Evolutionary conservation across 2,797 vertebrate species (phyloP), one percentile per base, ranked within the genome.

Genomic region (Trichosurus vulpecula): DNA sequence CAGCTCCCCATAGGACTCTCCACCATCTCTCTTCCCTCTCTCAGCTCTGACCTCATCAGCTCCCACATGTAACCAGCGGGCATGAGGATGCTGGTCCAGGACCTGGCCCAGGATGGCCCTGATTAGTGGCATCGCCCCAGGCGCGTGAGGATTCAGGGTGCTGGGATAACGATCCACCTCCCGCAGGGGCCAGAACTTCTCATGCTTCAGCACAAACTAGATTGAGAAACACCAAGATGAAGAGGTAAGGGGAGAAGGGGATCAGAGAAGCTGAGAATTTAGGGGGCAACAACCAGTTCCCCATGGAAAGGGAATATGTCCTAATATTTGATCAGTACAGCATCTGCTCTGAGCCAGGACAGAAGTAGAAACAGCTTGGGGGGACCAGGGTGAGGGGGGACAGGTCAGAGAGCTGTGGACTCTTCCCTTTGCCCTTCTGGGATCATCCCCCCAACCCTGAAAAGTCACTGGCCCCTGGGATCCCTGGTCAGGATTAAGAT

Each of bases 291-390:
- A 52, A 54, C 96, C 61, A 99, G 98, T 9, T 99, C 98, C 0
- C 98, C 99, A 89, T 98, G 97, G 95, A 98, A 99, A 31, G 99
- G 99, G 96, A 99, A 99, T 98, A 99, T 99, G 96, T 99, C 99
- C 95, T 99, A 99, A 1, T 99, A 99, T 93, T 99, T 99, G 0
- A 99, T 92, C 94, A 99, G 98, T 94, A 99, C 1, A 0, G 99
- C 99, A 0, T 98, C 98, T 90, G 98, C 99, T 52, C 99, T 99
- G 96, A 99, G 98, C 94, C 96, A 98, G 74, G 98, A 98, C 90
- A 99, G 97, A 13, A 99, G 97, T 0, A 99, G 98, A 93, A 99
- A 99, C 66, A 99, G 92, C 99, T 99, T 97, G 0, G 11, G 1
- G 66, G 47, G 94, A 52, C 22, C 31, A 91, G n/a, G 31, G 13